Evolutionary conservation across 2,113 vertebrate species (phyloP), one percentile per base, ranked within the genome.

Genomic region (Gyps fulvus): DNA sequence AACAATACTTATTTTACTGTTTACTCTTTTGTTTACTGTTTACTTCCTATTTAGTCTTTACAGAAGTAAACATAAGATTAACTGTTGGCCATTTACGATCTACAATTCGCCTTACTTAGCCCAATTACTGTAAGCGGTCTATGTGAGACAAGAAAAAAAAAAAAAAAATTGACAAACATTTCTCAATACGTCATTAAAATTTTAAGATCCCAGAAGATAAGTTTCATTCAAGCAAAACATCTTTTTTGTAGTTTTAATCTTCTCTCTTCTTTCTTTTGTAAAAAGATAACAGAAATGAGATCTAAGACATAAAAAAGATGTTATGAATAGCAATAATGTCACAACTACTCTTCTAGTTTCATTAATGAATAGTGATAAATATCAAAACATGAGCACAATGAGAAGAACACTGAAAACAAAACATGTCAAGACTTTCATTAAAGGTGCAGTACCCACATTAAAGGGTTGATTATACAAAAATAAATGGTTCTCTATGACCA

Each of bases 381-480:
- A 57, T 23, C 47, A 67, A 74, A 95, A 71, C 73, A 89, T 42
- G 90, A 95, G 15, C 50, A 92, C 57, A 92, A 85, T 57, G 36
- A 95, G 96, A 87, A 95, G 83, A 81, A 93, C 67, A 95, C 23
- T n/a, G 70, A 91, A 95, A 96, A 88, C 36, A 71, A 96, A 93
- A 79, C 34, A 72, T 23, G 66, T 34, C 62, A 62, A 69, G 73
- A 42, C 11, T 69, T 91, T 97, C 93, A 97, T 95, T 98, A 98
- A 98, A 98, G 98, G 97, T 98, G 98, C 98, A 98, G 98, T 98
- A 97, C 95, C 93, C 98, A 97, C 93, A 78, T 88, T 92, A 97
- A 97, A 97, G 94, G 95, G 94, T 92, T 95, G 92, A 87, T 63
- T 95, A 67, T 72, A 93, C 21, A 90, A 94, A 34, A 67, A 42